Conservation (phyloP, 2,888 invertebrate species). For the Morpho helenor region DNA sequence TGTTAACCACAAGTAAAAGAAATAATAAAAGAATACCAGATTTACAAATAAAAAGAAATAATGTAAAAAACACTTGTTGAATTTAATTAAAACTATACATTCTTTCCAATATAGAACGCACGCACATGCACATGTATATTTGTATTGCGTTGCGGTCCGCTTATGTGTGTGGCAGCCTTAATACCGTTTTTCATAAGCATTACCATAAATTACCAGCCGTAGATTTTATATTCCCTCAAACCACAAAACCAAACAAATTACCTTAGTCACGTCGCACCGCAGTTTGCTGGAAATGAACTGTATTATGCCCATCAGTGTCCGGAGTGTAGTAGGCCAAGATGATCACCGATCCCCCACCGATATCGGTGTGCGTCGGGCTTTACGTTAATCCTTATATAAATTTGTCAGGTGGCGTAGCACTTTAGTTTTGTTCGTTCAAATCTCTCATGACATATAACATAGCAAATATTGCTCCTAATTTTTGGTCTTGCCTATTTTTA, state of each 20-base stretch:
- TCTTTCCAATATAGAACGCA: no score
- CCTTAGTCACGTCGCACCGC: slow-evolving; percentile 43
- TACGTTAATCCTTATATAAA: slow-evolving; percentile 22
- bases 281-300: slow-evolving; percentile 71
- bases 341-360: slow-evolving; percentile 44
- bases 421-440: slow-evolving; percentile 53
- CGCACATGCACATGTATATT: no score
- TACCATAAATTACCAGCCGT: no score
- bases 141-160: no score
- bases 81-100: no score
- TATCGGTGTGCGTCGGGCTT: slow-evolving; percentile 36
- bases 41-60: no score
- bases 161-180: no score
- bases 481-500: slow-evolving; percentile 25
- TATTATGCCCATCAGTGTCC: slow-evolving; percentile 76
- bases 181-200: no score
- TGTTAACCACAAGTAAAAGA: no score
- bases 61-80: no score
- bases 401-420: slow-evolving; percentile 76
- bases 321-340: slow-evolving; percentile 72
- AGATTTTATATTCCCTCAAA: slow-evolving; percentile 34
- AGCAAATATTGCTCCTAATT: slow-evolving; percentile 65
- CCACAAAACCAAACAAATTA: slow-evolving; percentile 46
- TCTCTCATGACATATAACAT: slow-evolving; percentile 76
- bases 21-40: no score